Conservation (phyloP, 2,888 invertebrate genomes). For the Drosophila atroscutellata region DNA sequence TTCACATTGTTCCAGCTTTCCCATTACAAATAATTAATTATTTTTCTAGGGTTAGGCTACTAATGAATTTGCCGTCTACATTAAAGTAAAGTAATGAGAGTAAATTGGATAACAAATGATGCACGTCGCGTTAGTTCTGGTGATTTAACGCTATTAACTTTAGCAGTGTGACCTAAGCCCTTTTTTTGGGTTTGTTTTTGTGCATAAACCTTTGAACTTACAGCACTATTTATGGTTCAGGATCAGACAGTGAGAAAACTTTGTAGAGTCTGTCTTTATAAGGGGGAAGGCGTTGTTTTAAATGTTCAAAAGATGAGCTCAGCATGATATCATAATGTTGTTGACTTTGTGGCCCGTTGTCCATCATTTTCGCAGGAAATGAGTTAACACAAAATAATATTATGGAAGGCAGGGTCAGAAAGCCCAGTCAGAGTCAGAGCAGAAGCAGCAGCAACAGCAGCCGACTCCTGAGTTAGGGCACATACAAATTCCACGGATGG, state of each 20-base stretch:
- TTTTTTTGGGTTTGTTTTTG: slow-evolving; percentile 27
- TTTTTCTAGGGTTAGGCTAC: not conserved
- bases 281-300: not conserved
- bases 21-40: not conserved
- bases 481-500: slow-evolving; percentile 49
- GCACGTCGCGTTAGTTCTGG: slow-evolving; percentile 13
- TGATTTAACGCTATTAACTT: slow-evolving; percentile 22
- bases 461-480: slow-evolving; percentile 28
- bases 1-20: not conserved
- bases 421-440: slow-evolving; percentile 20
- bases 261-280: slow-evolving; percentile 2
- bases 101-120: slow-evolving; percentile 1
- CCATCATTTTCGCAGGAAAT: slow-evolving; percentile 76
- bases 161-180: slow-evolving; percentile 22
- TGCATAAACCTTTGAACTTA: slow-evolving; percentile 47
- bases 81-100: not conserved
- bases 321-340: slow-evolving; percentile 72
- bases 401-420: slow-evolving; percentile 39
- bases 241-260: slow-evolving; percentile 43
- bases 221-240: slow-evolving; percentile 17
- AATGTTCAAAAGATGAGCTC: slow-evolving; percentile 42
- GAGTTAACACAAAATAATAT: slow-evolving; percentile 58
- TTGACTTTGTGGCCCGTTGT: slow-evolving; percentile 39
- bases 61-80: not conserved
- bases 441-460: slow-evolving; percentile 5